Percentiles rank a stretch among this genome's conserved stretches.
Conservation (phyloP, 2,113 vertebrate species). For the Python bivittatus region DNA sequence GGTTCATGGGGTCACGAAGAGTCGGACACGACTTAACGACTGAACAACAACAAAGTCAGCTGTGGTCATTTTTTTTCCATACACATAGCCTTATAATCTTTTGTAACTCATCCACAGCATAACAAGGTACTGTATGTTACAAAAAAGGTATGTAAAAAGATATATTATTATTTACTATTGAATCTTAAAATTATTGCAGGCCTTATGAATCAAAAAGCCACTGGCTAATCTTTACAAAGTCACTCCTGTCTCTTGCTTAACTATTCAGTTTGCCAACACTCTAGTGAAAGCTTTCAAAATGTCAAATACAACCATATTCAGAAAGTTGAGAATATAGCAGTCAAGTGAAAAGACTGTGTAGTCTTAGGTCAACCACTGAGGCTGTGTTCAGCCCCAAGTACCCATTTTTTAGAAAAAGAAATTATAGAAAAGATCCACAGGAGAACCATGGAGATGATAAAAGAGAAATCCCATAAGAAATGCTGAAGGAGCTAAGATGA, state of each 20-base stretch:
- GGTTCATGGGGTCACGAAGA: too few relatives aligned
- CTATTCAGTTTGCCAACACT: not conserved
- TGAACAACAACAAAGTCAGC: too few relatives aligned
- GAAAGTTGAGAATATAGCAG: not conserved
- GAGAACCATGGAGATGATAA: not conserved
- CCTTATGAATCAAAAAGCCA: not conserved
- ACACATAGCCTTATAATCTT: too few relatives aligned
- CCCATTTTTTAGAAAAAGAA: not conserved
- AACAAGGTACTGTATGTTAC: not conserved
- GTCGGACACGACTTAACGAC: too few relatives aligned
- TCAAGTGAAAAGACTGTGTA: not conserved
- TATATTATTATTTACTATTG: not conserved
- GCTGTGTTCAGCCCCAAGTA: not conserved
- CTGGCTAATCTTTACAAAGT: not conserved
- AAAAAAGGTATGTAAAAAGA: not conserved
- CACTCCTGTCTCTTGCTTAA: not conserved
- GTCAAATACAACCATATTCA: not conserved
- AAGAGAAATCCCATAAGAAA: not conserved
- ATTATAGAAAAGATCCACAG: not conserved
- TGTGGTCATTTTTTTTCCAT: not conserved
- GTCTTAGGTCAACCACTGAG: not conserved
- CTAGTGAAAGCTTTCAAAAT: not conserved
- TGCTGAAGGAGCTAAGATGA: not conserved
- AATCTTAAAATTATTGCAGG: not conserved
- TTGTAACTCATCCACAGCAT: not conserved